These are phyloP conservation scores for Lasioglossum morio DNA, from an alignment of 2,888 invertebrate genomes.

Conservation along the genomic window DNA sequence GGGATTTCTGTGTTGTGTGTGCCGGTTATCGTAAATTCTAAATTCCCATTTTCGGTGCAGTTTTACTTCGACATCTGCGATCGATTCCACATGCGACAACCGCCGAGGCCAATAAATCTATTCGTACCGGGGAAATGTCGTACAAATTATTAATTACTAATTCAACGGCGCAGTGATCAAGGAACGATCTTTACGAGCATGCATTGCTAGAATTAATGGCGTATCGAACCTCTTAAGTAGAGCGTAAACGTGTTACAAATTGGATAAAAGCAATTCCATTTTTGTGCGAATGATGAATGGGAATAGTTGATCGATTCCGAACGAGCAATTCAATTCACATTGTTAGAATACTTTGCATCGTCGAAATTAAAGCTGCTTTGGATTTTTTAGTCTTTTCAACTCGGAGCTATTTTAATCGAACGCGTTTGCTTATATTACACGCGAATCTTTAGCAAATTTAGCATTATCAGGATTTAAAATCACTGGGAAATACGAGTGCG, in stretches of 20 bases:
- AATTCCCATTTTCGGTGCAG: background rate
- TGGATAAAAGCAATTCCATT: background rate
- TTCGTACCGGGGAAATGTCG: background rate
- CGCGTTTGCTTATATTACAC: too few species aligned
- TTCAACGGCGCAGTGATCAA: background rate
- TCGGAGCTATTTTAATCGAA: too few species aligned
- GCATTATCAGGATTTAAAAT: too few species aligned
- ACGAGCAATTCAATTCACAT: background rate
- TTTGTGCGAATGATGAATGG: background rate
- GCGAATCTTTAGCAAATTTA: too few species aligned
- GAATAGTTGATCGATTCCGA: background rate
- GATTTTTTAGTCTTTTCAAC: too few species aligned
- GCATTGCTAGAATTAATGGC: background rate
- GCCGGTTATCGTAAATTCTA: background rate
- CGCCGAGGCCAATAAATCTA: background rate
- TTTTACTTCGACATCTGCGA: background rate
- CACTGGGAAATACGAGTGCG: too few species aligned
- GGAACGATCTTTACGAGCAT: background rate
- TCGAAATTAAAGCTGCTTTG: too few species aligned
- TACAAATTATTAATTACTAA: slow-evolving; percentile 1
- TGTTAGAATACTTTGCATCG: too few species aligned
- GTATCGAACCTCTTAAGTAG: background rate
- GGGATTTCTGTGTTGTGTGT: background rate
- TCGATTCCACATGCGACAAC: background rate
- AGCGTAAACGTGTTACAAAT: background rate